Base-by-base conservation (phyloP, 2,888 invertebrate genomes). In the Rhagonycha fulva region DNA sequence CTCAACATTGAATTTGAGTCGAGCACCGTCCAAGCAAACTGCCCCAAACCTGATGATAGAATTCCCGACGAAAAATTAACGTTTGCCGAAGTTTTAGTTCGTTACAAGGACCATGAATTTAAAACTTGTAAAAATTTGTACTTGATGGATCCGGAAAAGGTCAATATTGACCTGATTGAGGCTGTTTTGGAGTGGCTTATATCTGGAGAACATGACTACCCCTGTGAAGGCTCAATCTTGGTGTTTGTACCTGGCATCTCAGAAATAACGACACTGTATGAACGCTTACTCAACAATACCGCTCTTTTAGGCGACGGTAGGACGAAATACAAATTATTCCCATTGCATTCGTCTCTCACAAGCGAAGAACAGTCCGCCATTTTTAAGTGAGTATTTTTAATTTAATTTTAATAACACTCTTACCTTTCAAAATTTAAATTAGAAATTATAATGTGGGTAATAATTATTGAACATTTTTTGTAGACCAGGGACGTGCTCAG, bases 291-390 rank as follows among this genome's bases (percentile, higher is more conserved):
- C 67, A 92, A 93, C 30, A 93, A 93, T 84, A 89, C 89, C 24
- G 89, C 90, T 11, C 92, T 95, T 83, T 91, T 23, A n/a, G 24
- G 63, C 9, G 26, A 66, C 4, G 24, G 26, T 24, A 24, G 26
- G 14, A 92, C 92, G 12, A 93, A 92, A 82, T 95, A 92, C 85
- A 80, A 93, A 7, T 86, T 97, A 62, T 90, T 97, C n/a, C 96
- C 96, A 0, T 89, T 97, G 5, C 97, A 97, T 87, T 97, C 96
- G 0, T 92, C 95, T 0, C 88, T 97, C 28, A 93, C 96, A 0
- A 95, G 94, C 80, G 94, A 95, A 83, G 96, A 97, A 82, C 97
- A 97, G 87, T 89, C 93, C 0, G 86, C 92, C 62, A 94, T 97
- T 23, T 93, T 93, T 84, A 88, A 87, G 90, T 88, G 86, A 85